Base-by-base conservation (phyloP, 53 echinoderm and acorn worm genomes). In the Paelopatides confundens region DNA sequence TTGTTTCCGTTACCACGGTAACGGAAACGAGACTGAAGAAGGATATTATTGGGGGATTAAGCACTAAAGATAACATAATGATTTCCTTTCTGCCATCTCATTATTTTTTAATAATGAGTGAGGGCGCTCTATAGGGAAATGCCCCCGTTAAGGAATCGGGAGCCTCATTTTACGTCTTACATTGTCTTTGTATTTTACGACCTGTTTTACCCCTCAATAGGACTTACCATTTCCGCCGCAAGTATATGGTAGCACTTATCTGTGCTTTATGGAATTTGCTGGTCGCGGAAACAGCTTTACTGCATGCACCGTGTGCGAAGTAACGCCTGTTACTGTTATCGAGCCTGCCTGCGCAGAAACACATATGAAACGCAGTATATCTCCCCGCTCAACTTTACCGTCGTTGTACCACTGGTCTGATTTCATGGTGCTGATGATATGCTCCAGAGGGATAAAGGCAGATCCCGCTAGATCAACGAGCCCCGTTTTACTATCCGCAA, bases 161-260 rank as follows among this genome's bases (percentile, higher is more conserved):
- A 0, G 76, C 76, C 18, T 21, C 48, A 4, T n/a, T 36, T 74
- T 43, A 74, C 76, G 36, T 74, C 21, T 47, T 30, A 15, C 39
- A 14, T 9, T 1, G 1, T 33, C 71, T 10, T 39, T 36, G 76
- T 38, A 36, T 74, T 26, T 74, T 74, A 15, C 76, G 35, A 3
- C 76, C 76, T 13, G 76, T 37, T 15, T 74, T 74, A 2, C 69
- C 69, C 2, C 34, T 69, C 17, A 71, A 34, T 71, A 71, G 0
- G 71, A 3, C 10, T 3, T 71, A 33, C 3, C 4, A 71, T 71
- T 35, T 71, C 35, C 23, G 36, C 71, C 2, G 71, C 71, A 5
- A 71, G 10, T 33, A 71, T 71, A 13, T 71, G 71, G 71, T 71
- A 71, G 71, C 71, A 71, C 36, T 5, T 35, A 0, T 36, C 71